A percentile compares a stretch with the other conserved stretches of the same genome.
phyloP scores from a whole-genome alignment of 2,888 invertebrate genomes.

The Protophormia terraenovae region DNA sequence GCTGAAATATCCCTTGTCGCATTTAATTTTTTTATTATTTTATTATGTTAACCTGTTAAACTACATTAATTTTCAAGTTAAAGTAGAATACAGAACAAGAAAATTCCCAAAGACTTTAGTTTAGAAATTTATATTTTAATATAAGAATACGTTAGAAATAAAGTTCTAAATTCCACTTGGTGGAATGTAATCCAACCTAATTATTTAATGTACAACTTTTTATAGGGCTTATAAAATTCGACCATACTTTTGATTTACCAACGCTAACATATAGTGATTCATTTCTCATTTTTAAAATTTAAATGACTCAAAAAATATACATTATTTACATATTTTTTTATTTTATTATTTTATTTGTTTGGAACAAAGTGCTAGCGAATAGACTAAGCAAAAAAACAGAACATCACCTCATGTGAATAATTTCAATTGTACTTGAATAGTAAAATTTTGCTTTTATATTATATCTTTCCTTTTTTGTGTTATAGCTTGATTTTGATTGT shows the following conservation, averaged over 20 bases:
- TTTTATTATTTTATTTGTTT: too few relatives aligned
- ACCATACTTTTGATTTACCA: background rate
- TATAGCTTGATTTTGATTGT: background rate
- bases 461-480: background rate
- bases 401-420: conserved; percentile 23
- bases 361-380: background rate
- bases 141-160: too few relatives aligned
- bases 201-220: too few relatives aligned
- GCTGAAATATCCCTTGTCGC: too few relatives aligned
- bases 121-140: too few relatives aligned
- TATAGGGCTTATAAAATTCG: background rate
- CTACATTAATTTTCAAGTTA: too few relatives aligned
- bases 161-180: too few relatives aligned
- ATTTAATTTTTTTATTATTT: too few relatives aligned
- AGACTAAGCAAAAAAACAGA: background rate
- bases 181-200: too few relatives aligned
- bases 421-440: conserved; percentile 3
- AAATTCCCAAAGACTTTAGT: too few relatives aligned
- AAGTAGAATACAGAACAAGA: too few relatives aligned
- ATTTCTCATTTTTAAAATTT: background rate
- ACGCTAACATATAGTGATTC: background rate
- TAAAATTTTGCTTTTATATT: background rate
- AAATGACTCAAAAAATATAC: background rate
- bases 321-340: background rate
- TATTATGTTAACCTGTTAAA: too few relatives aligned